Base-by-base conservation (phyloP, 2,888 invertebrate genomes). In the Adelognathus sp. region DNA sequence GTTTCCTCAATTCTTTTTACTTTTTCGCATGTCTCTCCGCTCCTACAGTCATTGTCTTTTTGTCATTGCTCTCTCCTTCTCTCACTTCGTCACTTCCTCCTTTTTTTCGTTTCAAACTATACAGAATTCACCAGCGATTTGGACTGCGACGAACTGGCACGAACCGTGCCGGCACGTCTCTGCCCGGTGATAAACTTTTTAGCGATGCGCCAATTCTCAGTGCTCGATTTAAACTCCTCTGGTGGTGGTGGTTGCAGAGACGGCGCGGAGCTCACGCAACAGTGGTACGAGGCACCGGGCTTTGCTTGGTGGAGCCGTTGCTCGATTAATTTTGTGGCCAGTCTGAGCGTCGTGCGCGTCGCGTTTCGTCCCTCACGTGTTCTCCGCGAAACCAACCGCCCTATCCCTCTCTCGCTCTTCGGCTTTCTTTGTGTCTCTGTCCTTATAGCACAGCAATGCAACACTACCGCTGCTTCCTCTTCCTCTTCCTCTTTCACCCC, bases 141-240 rank as follows among this genome's bases (percentile, higher is more conserved):
- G 50, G 64, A 24, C 33, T 7, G 72, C 36, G 56, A 64, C 44
- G 56, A 64, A 56, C 72, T 27, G 33, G 31, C 31, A 24, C 14
- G 52, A 39, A 39, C 16, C 39, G 18, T 33, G 56, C 56, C n/a
- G 44, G 46, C 56, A 84, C 82, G 78, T 56, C 36, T 82, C 82
- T 84, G 80, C 73, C 76, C 76, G 78, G 75, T 76, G 83, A 86
- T 83, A 86, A 86, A 85, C 83, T 86, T 86, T 84, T 86, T 82
- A 84, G 75, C 81, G 79, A 76, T 76, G 76, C 66, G 73, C 80
- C 80, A 76, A 84, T 79, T 82, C 76, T 56, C 71, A 58, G 71
- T 66, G 44, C 63, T 76, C 81, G 84, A 83, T 85, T 84, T 81
- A 83, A 83, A 82, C 81, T 72, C 46, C 50, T 61, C 74, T 63